Base-by-base conservation (phyloP, 2,888 invertebrate species). In the Drosophila anomalata region DNA sequence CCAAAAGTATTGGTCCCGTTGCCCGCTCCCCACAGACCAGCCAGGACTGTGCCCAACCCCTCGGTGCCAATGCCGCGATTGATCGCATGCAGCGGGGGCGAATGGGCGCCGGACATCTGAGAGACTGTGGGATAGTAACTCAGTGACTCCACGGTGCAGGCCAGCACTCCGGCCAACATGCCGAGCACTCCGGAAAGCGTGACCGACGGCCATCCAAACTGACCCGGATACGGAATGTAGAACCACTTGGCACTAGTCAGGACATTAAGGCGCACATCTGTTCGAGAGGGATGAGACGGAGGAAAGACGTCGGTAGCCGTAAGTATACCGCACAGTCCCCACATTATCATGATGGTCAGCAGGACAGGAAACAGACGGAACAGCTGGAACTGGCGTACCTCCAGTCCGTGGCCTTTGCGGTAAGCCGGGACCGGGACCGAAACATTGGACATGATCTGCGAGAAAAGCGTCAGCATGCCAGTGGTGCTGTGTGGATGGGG, bases 111-210 rank as follows among this genome's bases (percentile, higher is more conserved):
- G 75, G 95, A 95, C 95, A 96, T 96, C 89, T 94, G 93, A 0
- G 97, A 96, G 1, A 97, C 96, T n/a, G 97, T 97, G 56, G 97
- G 96, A 92, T 97, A 98, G 90, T 97, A 97, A 84, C 97, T 97
- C 68, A 97, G 95, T 4, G 96, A 96, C 90, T 96, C 96, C 12
- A 96, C 95, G 0, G 96, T 95, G 76, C 96, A 96, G 0, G 96
- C 95, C 33, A 96, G 89, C 22, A 96, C 95, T 0, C 96, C 96
- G 0, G 96, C 96, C 59, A 96, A 84, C 94, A 96, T 95, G 3
- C 96, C 96, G 61, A 96, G 91, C 12, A 96, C 95, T 0, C 95
- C 95, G 2, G 92, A 90, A 50, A 95, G 92, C 36, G 94, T 95
- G 4, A 96, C 94, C 0, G 95, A 95, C 0, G 96, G 96, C 24